Evolutionary conservation across 53 echinoderm and acorn worm species (phyloP).

Genomic region (Mesocentrotus franciscanus): DNA sequence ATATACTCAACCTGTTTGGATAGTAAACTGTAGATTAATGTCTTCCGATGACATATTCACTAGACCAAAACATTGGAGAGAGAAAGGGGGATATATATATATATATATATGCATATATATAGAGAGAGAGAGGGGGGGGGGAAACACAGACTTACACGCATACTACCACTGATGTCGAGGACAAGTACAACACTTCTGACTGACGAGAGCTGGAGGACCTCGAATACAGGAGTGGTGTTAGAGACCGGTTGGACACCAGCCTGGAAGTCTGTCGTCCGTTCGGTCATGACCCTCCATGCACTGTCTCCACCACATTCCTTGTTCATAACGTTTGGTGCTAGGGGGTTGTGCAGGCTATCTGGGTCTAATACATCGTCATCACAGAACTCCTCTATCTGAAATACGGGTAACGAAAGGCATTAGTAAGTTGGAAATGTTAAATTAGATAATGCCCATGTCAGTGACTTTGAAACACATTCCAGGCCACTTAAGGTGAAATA

Average conservation of each 20-base stretch:
- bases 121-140: background rate
- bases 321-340: slow-evolving; percentile 33
- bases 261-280: background rate
- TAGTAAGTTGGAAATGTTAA: background rate
- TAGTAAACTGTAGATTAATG: no score
- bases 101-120: no score
- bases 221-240: slow-evolving; percentile 24
- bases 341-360: background rate
- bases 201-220: background rate
- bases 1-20: no score
- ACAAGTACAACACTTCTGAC: slow-evolving; percentile 46
- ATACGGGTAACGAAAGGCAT: background rate
- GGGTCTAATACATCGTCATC: background rate
- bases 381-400: slow-evolving; percentile 36
- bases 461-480: no score
- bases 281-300: slow-evolving; percentile 11
- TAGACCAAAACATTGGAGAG: background rate
- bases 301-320: background rate
- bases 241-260: background rate
- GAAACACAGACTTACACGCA: background rate
- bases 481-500: no score
- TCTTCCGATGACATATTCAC: background rate
- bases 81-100: no score
- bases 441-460: background rate
- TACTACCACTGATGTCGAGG: slow-evolving; percentile 41